Evolutionary conservation across 2,113 vertebrate species (phyloP).

Genomic region (Pithys albifrons): DNA sequence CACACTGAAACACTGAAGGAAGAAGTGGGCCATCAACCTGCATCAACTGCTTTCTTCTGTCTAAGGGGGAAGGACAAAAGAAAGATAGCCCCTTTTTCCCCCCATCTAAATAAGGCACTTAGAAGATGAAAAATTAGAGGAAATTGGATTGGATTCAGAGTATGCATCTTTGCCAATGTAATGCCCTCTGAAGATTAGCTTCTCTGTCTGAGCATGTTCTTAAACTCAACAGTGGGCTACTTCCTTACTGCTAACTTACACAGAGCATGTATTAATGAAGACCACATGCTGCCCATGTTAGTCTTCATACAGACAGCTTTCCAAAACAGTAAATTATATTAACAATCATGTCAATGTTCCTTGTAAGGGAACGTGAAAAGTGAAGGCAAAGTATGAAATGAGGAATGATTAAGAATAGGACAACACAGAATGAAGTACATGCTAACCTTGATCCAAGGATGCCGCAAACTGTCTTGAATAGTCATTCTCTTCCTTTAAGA

Average conservation of each 20-base stretch:
- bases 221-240: background rate
- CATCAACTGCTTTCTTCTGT: background rate
- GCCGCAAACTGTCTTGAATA: slow-evolving; percentile 93
- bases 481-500: slow-evolving; percentile 93
- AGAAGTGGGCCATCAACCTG: rapidly evolving
- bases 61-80: background rate
- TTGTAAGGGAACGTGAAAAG: background rate
- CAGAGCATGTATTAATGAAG: background rate
- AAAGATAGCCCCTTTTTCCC: background rate
- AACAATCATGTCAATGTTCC: background rate
- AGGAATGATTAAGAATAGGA: background rate
- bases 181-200: background rate
- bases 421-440: background rate
- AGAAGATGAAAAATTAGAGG: background rate
- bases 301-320: background rate
- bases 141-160: background rate
- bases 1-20: background rate
- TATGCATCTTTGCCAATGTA: background rate
- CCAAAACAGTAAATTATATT: background rate
- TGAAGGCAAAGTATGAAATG: background rate
- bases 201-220: background rate
- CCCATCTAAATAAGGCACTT: background rate
- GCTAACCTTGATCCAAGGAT: slow-evolving; percentile 97
- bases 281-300: background rate
- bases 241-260: background rate